Evolutionary conservation across 2,113 vertebrate species (phyloP).

Genomic region (Paraplagusia blochii): DNA sequence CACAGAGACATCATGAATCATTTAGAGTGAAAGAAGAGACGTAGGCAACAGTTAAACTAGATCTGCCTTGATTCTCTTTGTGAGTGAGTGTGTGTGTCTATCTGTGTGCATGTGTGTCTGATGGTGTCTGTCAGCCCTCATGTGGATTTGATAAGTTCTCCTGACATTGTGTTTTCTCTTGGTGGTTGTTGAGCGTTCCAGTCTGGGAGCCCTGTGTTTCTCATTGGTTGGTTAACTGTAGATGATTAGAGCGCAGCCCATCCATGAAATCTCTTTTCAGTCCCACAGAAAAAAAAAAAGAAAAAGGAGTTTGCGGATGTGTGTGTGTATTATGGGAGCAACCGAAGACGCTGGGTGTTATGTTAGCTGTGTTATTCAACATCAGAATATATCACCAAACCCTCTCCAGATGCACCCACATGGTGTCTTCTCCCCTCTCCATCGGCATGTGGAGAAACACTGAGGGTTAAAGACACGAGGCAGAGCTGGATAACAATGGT

Average conservation of each 20-base stretch:
- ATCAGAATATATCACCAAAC: slow-evolving; percentile 55
- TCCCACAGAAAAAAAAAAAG: slow-evolving; percentile 40
- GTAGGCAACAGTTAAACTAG: slow-evolving; percentile 62
- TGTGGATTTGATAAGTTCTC: slow-evolving; percentile 73
- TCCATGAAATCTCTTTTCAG: slow-evolving; percentile 71
- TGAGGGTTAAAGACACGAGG: slow-evolving; percentile 40
- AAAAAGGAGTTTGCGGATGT: slow-evolving; percentile 32
- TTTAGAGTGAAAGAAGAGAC: slow-evolving; percentile 70
- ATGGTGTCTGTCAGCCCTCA: slow-evolving; percentile 54
- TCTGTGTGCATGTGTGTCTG: slow-evolving; percentile 26
- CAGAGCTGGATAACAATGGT: slow-evolving; percentile 16
- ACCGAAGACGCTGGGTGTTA: slow-evolving; percentile 38
- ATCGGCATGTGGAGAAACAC: slow-evolving; percentile 17
- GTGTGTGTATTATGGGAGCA: slow-evolving; percentile 49
- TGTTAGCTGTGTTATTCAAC: slow-evolving; percentile 51
- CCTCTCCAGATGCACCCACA: slow-evolving; percentile 42
- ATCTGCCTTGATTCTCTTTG: slow-evolving; percentile 38
- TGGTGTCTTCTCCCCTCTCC: slow-evolving; percentile 13
- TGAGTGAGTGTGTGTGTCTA: slow-evolving; percentile 16
- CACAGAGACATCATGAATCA: slow-evolving; percentile 71
- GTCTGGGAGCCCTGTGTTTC: slow-evolving; percentile 65
- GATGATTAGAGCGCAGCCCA: slow-evolving; percentile 72
- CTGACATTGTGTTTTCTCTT: slow-evolving; percentile 73
- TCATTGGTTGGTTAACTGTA: slow-evolving; percentile 66
- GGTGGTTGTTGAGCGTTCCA: slow-evolving; percentile 69